These are phyloP conservation scores for Melanotaenia boesemani DNA, from an alignment of 2,797 vertebrate genomes.

Conservation along the genomic window DNA sequence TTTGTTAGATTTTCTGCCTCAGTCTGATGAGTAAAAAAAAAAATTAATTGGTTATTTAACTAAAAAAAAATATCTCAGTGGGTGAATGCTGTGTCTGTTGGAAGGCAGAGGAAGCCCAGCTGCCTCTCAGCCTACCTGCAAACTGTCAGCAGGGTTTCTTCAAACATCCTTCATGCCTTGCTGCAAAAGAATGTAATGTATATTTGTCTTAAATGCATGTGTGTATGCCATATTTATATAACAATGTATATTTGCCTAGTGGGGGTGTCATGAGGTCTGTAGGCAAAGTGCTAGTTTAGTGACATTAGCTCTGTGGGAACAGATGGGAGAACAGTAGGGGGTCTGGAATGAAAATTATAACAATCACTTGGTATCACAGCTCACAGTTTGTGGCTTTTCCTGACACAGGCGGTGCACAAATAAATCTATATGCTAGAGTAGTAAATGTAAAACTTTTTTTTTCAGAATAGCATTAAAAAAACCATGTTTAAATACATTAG, in stretches of 20 bases:
- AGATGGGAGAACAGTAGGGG: conserved; percentile 67
- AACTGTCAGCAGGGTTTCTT: conserved; percentile 43
- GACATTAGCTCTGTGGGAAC: conserved; percentile 67
- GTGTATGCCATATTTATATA: conserved; percentile 57
- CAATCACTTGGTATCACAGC: conserved; percentile 47
- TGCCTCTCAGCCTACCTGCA: conserved; percentile 25
- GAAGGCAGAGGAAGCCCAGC: conserved; percentile 4
- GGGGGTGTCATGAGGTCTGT: conserved; percentile 63
- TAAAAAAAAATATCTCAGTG: too few species aligned
- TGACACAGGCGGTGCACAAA: background rate
- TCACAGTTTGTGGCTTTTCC: conserved; percentile 29
- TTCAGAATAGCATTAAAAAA: conserved; percentile 7
- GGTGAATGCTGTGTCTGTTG: background rate
- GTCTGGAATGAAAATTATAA: conserved; percentile 56
- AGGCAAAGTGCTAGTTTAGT: conserved; percentile 45
- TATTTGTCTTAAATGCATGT: conserved; percentile 55
- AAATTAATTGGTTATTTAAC: background rate
- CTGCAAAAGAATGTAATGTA: conserved; percentile 57
- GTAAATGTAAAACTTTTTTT: background rate
- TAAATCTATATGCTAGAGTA: conserved; percentile 1
- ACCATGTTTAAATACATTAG: background rate
- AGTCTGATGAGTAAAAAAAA: background rate
- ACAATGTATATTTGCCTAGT: conserved; percentile 74
- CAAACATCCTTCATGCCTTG: conserved; percentile 50
- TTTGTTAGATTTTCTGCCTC: background rate